phyloP scores from a whole-genome alignment of 2,797 vertebrate genomes.

The Galago senegalensis region DNA sequence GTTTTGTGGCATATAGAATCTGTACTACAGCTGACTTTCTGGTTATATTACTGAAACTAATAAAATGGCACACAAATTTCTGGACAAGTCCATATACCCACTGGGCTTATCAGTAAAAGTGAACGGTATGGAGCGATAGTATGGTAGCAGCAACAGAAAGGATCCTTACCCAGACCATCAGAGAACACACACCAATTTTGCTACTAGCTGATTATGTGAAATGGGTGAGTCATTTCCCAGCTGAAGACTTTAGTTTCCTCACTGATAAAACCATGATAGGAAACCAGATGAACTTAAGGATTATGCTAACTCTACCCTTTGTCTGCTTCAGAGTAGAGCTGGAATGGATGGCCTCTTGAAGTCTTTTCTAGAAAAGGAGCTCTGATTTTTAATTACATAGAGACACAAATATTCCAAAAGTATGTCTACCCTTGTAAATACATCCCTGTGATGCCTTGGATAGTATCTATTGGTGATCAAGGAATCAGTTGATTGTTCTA shows the following conservation, averaged over 20 bases:
- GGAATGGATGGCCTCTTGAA: neutral
- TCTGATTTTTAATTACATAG: neutral
- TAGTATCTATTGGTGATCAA: neutral
- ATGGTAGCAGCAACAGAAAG: neutral
- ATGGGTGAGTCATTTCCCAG: neutral
- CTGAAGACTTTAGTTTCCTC: neutral
- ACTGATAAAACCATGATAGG: neutral
- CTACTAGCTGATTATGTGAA: conserved; percentile 30
- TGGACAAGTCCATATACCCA: neutral
- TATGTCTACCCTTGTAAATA: neutral
- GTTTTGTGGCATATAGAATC: neutral
- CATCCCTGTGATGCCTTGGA: neutral
- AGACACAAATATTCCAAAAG: neutral
- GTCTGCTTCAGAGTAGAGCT: neutral
- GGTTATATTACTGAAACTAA: neutral
- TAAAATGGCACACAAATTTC: neutral
- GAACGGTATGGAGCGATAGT: neutral
- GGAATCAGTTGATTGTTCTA: neutral
- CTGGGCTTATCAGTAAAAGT: neutral
- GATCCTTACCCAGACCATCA: neutral
- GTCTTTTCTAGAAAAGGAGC: neutral
- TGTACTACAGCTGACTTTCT: neutral
- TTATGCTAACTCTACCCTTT: neutral
- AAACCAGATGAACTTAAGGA: neutral
- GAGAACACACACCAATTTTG: conserved; percentile 14